Conservation (phyloP, 2,113 vertebrate species). For the Kobus ellipsiprymnus region DNA sequence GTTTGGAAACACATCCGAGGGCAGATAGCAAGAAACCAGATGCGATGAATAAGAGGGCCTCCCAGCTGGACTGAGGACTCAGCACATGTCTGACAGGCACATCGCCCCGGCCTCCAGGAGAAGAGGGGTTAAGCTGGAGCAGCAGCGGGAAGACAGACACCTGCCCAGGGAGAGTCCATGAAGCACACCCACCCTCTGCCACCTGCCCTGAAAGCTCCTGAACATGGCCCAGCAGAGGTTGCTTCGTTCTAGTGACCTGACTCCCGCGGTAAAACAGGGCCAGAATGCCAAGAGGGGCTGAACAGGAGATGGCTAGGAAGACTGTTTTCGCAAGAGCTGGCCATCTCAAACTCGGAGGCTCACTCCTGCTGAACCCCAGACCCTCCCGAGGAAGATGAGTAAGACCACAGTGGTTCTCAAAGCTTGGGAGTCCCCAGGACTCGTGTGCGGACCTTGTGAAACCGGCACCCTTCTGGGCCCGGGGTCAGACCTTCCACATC, state of each 20-base stretch:
- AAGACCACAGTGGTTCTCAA: background rate
- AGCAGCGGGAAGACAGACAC: background rate
- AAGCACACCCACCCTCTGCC: background rate
- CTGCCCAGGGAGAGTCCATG: background rate
- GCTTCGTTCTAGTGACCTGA: background rate
- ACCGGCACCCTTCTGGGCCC: background rate
- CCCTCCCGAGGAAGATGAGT: background rate
- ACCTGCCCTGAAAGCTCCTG: background rate
- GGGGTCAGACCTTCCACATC: background rate
- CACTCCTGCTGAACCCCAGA: background rate
- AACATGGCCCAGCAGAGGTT: fast-evolving
- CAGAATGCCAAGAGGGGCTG: background rate
- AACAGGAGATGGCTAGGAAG: background rate
- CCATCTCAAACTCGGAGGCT: background rate
- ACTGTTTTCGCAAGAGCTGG: fast-evolving
- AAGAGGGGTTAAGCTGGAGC: background rate
- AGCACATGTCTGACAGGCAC: background rate
- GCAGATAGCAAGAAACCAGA: background rate
- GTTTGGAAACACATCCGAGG: background rate
- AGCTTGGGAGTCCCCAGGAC: background rate
- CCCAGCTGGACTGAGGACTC: background rate
- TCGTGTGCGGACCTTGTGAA: fast-evolving
- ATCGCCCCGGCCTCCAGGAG: background rate
- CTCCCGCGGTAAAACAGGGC: background rate
- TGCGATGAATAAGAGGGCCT: fast-evolving